Percentiles rank a stretch among this genome's conserved stretches.
Evolutionary conservation across 2,888 invertebrate genomes (phyloP).

Genomic region (Ophraella communa): DNA sequence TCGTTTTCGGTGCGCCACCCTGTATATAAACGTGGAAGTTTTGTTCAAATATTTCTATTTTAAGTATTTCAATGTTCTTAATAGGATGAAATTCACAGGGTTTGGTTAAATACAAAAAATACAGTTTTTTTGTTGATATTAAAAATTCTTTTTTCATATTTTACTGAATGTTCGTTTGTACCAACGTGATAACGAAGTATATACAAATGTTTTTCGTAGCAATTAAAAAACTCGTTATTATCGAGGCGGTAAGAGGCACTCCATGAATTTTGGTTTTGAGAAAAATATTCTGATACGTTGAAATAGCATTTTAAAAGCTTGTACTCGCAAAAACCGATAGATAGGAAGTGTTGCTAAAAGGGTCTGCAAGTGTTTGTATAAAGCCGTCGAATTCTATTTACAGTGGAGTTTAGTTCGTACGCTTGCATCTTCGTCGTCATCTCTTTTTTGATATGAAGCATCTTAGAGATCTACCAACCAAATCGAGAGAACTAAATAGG

Average conservation of each 20-base stretch:
- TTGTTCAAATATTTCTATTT: too few species aligned
- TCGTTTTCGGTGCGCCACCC: too few species aligned
- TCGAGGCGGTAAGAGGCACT: neutral
- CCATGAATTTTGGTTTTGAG: neutral
- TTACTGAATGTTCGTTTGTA: too few species aligned
- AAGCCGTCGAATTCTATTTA: conserved; percentile 21
- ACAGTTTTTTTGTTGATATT: too few species aligned
- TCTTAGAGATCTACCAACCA: neutral
- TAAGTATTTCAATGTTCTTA: too few species aligned
- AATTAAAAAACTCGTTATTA: neutral
- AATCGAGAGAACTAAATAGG: conserved; percentile 2
- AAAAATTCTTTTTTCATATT: too few species aligned
- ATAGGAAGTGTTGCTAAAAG: conserved; percentile 16
- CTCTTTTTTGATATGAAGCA: neutral
- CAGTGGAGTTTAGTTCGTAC: conserved; percentile 14
- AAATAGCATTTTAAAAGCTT: conserved; percentile 6
- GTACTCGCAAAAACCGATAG: conserved; percentile 1
- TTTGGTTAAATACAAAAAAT: too few species aligned
- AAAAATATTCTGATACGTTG: neutral
- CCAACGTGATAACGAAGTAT: neutral
- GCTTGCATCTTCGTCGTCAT: neutral
- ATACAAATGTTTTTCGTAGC: neutral
- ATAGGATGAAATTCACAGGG: too few species aligned
- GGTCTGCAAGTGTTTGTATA: conserved; percentile 19
- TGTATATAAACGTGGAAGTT: too few species aligned